Conservation (phyloP, 2,888 invertebrate genomes). For the Deroplatys truncata region DNA sequence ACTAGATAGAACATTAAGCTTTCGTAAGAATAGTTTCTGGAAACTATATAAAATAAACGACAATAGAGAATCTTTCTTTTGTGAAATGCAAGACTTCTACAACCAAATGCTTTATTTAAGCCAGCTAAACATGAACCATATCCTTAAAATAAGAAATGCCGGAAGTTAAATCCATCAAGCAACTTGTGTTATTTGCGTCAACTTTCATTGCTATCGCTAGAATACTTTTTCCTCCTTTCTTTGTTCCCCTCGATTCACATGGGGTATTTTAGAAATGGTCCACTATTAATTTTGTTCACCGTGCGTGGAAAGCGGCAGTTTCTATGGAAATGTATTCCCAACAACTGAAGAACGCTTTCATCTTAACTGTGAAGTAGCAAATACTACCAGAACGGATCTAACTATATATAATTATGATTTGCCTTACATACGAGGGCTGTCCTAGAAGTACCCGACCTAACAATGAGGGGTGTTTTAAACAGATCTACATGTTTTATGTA, state of each 20-base stretch:
- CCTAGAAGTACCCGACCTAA: too few relatives aligned
- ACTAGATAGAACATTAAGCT: too few relatives aligned
- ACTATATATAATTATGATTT: too few relatives aligned
- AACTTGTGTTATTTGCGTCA: background rate
- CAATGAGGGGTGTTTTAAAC: too few relatives aligned
- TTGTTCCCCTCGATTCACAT: background rate
- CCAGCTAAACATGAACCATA: too few relatives aligned
- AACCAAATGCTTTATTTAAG: too few relatives aligned
- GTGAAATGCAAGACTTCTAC: too few relatives aligned
- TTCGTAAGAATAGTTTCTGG: too few relatives aligned
- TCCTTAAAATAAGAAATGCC: background rate
- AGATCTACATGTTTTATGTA: too few relatives aligned
- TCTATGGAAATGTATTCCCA: background rate
- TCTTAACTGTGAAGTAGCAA: background rate
- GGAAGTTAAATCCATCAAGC: background rate
- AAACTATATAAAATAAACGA: too few relatives aligned
- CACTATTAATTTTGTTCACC: background rate
- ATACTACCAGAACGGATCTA: background rate
- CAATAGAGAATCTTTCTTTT: too few relatives aligned
- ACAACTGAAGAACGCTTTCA: background rate
- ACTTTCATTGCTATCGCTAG: background rate
- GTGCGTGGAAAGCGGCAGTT: background rate
- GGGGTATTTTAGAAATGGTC: background rate
- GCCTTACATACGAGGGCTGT: too few relatives aligned
- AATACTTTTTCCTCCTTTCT: background rate